These are phyloP conservation scores for Galleria mellonella DNA, from an alignment of 1,140 invertebrate species.

Conservation along the genomic window DNA sequence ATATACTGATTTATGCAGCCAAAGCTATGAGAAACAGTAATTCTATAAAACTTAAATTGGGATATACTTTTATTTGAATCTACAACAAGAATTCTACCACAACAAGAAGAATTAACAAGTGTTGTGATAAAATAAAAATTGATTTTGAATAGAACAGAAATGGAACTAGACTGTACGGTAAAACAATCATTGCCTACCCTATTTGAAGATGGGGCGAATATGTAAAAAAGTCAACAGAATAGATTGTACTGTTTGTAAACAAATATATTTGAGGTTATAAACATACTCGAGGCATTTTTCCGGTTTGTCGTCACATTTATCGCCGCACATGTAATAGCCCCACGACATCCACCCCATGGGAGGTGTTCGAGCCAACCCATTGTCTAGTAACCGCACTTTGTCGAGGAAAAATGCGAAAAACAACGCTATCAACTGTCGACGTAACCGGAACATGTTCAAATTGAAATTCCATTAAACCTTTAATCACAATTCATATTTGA, in stretches of 20 bases:
- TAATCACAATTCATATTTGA: too few relatives aligned
- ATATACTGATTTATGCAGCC: too few relatives aligned
- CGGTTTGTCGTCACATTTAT: constrained; percentile 78
- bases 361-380: constrained; percentile 88
- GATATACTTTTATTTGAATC: too few relatives aligned
- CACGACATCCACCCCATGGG: constrained; percentile 90
- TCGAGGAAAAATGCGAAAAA: constrained; percentile 14
- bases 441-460: neutral
- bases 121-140: too few relatives aligned
- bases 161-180: too few relatives aligned
- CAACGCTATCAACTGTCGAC: constrained; percentile 7
- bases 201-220: too few relatives aligned
- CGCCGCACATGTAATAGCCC: constrained; percentile 83
- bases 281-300: constrained; percentile 80
- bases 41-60: too few relatives aligned
- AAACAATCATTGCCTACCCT: too few relatives aligned
- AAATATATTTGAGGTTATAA: constrained; percentile 2
- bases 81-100: too few relatives aligned
- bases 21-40: too few relatives aligned
- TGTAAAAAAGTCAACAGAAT: neutral
- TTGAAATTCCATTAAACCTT: neutral
- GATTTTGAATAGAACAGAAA: too few relatives aligned
- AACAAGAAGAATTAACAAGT: too few relatives aligned
- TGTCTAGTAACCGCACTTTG: constrained; percentile 76
- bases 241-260: neutral